A percentile compares a stretch with the other conserved stretches of the same genome.
Evolutionary conservation across 1,140 invertebrate genomes (phyloP).

Genomic region (Diorhabda elongata): DNA sequence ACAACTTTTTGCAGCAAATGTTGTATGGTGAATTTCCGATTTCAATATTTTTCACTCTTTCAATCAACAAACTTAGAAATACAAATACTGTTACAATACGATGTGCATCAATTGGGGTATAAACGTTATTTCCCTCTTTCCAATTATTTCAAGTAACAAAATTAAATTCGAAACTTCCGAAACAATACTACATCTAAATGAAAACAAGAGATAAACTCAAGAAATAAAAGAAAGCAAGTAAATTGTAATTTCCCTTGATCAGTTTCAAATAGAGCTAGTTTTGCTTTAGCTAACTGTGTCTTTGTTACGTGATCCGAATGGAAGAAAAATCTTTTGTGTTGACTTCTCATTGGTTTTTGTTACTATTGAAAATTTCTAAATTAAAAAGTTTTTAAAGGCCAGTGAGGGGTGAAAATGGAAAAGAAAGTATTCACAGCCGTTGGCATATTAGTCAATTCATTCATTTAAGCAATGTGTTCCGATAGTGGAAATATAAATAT

Average conservation of each 20-base stretch:
- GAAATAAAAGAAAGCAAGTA: conserved; percentile 3
- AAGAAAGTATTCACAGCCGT: too few species aligned
- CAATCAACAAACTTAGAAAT: too few species aligned
- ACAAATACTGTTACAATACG: too few species aligned
- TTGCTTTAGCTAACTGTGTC: neutral
- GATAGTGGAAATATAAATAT: too few species aligned
- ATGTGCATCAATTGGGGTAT: neutral
- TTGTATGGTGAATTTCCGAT: too few species aligned
- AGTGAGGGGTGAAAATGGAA: too few species aligned
- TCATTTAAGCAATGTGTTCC: too few species aligned
- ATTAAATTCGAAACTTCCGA: neutral
- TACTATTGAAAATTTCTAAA: conserved; percentile 3
- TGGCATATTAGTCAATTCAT: too few species aligned
- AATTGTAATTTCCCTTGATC: conserved; percentile 2
- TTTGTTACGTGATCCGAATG: conserved; percentile 2
- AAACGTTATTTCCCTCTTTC: neutral
- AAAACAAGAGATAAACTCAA: neutral
- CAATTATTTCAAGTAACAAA: conserved; percentile 1
- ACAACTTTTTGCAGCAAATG: too few species aligned
- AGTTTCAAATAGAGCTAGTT: conserved; percentile 1
- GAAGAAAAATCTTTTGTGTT: neutral
- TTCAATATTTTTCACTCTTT: too few species aligned
- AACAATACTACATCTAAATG: conserved; percentile 1
- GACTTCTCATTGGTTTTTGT: neutral
- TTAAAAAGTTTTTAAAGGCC: neutral